Conservation (phyloP, 2,888 invertebrate species). For the Coleophora flavipennella region DNA sequence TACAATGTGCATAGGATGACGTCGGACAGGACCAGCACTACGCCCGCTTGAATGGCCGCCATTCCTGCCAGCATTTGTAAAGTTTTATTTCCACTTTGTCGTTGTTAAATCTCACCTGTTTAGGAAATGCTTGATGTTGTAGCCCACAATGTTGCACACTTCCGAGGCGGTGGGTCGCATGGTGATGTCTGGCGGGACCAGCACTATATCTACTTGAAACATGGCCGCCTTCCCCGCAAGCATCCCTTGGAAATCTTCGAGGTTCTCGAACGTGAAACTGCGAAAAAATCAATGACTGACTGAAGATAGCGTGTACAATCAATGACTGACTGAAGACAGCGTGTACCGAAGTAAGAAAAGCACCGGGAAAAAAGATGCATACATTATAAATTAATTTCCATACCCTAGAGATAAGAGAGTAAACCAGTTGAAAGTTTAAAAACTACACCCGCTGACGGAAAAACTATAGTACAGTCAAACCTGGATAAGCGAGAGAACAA, state of each 20-base stretch:
- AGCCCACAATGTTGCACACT: constrained; percentile 82
- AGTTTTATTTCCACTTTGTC: background rate
- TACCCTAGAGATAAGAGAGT: too few species aligned
- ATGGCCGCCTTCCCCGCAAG: constrained; percentile 72
- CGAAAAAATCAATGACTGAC: background rate
- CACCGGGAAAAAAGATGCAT: too few species aligned
- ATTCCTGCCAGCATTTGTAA: constrained; percentile 68
- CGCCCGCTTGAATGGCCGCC: constrained; percentile 81
- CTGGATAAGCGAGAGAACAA: too few species aligned
- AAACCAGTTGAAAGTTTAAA: too few species aligned
- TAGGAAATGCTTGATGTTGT: constrained; percentile 82
- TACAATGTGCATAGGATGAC: constrained; percentile 81
- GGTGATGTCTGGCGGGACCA: constrained; percentile 83
- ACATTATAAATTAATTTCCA: too few species aligned
- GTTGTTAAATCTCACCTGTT: constrained; percentile 70
- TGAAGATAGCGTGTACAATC: too few species aligned
- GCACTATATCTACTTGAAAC: constrained; percentile 85
- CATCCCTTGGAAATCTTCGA: constrained; percentile 77
- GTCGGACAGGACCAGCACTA: constrained; percentile 80
- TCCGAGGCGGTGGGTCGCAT: constrained; percentile 83
- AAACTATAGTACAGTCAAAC: too few species aligned
- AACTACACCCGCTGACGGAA: too few species aligned
- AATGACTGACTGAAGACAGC: too few species aligned
- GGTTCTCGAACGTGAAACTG: constrained; percentile 78
- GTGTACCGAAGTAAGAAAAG: too few species aligned